Evolutionary conservation across 2,888 invertebrate genomes (phyloP).

Genomic region (Calameuta idolon): DNA sequence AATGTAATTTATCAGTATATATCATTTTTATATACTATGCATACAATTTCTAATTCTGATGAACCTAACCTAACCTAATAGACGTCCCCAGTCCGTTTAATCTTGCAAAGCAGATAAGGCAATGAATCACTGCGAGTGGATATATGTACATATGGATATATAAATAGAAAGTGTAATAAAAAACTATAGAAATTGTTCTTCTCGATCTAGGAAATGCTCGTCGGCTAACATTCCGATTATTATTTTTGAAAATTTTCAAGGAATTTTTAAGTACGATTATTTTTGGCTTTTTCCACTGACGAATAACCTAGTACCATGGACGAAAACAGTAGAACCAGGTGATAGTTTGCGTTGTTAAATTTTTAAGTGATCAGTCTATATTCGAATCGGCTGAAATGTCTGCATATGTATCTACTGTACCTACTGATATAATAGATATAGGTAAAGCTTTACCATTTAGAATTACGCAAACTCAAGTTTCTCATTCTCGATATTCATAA

Average conservation of each 20-base stretch:
- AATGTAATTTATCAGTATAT: background rate
- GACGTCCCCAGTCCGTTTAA: background rate
- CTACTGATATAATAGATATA: background rate
- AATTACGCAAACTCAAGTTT: background rate
- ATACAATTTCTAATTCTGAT: background rate
- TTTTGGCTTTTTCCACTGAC: background rate
- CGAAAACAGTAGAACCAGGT: too few relatives aligned
- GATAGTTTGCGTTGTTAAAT: background rate
- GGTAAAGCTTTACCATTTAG: background rate
- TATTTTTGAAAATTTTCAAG: background rate
- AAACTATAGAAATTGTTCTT: too few relatives aligned
- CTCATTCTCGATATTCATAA: background rate
- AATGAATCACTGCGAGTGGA: slow-evolving; percentile 27
- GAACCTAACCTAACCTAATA: background rate
- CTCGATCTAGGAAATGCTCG: too few relatives aligned
- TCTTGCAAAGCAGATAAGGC: slow-evolving; percentile 29
- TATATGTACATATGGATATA: background rate
- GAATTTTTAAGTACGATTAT: background rate
- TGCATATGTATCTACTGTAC: background rate
- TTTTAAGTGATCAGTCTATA: background rate
- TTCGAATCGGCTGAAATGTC: background rate
- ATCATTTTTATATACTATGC: background rate
- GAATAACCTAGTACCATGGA: too few relatives aligned
- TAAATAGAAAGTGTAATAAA: background rate
- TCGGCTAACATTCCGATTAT: background rate